Evolutionary conservation across 2,797 vertebrate species (phyloP), one percentile per base, ranked within the genome.

Genomic region (Ptychobarbus kaznakovi): DNA sequence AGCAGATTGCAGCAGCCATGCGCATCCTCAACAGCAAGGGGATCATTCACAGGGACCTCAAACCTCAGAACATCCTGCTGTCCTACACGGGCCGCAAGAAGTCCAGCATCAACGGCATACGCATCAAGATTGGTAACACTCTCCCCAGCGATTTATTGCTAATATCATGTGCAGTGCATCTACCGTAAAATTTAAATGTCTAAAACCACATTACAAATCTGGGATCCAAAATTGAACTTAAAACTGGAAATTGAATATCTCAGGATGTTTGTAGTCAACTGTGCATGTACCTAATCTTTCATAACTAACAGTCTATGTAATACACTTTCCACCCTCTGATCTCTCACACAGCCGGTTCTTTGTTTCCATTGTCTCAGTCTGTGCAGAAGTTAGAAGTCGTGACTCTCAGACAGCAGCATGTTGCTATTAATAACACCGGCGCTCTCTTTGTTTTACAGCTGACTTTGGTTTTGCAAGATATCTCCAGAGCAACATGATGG

Each of bases 401-500:
- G 69, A 77, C 65, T 84, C 69, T 87, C 72, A 65, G 87, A 77
- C 83, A 85, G 78, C 70, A 81, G 70, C 28, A 18, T 87, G 79
- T 86, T 88, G 3, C 74, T 87, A 69, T 77, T 89, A 82, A 90
- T 90, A 91, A 89, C 84, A 75, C 69, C 78, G 38, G 20, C 13
- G 16, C 7, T 49, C 56, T 86, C 79, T 84, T 86, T 61, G 80
- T 89, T 86, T 91, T 89, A 73, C 93, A 99, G 98, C 98, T 93
- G 98, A 99, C 93, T 99, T 99, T 93, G 98, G 98, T 77, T 99
- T 99, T 88, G 98, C 98, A 84, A 97, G 98, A 69, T 99, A 99
- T 86, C 96, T 99, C 68, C 98, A 99, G 90, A 99, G 97, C 94
- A 99, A 99, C 94, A 99, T 99, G 97, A 99, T 99, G 98, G 98